These are phyloP conservation scores for Ligdia adustata DNA, from an alignment of 2,888 invertebrate species.

Conservation along the genomic window DNA sequence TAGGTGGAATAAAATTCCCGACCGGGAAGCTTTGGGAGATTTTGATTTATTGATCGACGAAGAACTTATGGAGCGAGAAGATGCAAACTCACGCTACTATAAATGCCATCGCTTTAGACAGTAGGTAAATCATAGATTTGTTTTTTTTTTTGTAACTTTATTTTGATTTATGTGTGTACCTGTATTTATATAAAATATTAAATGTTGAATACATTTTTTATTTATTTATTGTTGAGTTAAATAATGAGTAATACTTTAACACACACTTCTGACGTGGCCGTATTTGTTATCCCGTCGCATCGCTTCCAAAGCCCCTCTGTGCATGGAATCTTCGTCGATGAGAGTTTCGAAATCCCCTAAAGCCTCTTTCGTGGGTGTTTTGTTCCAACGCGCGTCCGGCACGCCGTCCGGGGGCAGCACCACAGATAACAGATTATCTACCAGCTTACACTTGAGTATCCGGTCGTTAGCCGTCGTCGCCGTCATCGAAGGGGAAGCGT, in stretches of 20 bases:
- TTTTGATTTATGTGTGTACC: conserved; percentile 12
- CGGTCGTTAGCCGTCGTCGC: conserved; percentile 96
- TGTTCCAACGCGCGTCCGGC: conserved; percentile 94
- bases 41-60: conserved; percentile 95
- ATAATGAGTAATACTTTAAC: background rate
- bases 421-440: conserved; percentile 95
- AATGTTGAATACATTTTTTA: conserved; percentile 9
- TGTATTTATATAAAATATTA: conserved; percentile 15
- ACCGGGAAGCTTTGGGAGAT: conserved; percentile 89
- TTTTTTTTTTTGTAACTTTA: conserved; percentile 14
- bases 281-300: conserved; percentile 41
- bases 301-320: conserved; percentile 76
- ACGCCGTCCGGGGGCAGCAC: conserved; percentile 93
- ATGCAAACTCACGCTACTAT: conserved; percentile 61
- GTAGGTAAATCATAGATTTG: conserved; percentile 11
- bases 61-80: conserved; percentile 89
- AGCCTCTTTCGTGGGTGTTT: conserved; percentile 88
- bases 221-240: conserved; percentile 7
- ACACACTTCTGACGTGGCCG: conserved; percentile 8
- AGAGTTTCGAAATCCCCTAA: conserved; percentile 90
- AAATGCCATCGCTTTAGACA: conserved; percentile 51
- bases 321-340: conserved; percentile 89
- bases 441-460: conserved; percentile 95
- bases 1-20: conserved; percentile 93
- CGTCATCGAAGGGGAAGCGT: conserved; percentile 96